Evolutionary conservation across 2,797 vertebrate species (phyloP).

Genomic region (Danio aesculapii): DNA sequence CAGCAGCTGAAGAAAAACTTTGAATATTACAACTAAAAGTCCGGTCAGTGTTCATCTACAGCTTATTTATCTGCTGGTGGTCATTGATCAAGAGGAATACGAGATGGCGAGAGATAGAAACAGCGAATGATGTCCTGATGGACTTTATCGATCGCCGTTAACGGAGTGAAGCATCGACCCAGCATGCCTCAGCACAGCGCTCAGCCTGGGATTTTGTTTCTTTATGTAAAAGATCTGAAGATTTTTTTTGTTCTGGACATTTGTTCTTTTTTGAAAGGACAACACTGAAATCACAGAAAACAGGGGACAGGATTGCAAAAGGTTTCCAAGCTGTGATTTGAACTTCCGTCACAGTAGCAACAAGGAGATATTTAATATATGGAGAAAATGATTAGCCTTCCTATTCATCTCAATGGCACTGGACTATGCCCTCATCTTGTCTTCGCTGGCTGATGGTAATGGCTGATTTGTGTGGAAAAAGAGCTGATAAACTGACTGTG

Average conservation of each 20-base stretch:
- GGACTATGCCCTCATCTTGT: neutral
- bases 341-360: neutral
- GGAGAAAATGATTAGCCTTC: neutral
- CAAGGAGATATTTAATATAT: neutral
- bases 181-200: neutral
- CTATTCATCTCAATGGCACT: neutral
- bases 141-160: slow-evolving; percentile 4
- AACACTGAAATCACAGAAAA: no score
- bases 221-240: neutral
- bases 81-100: neutral
- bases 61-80: neutral
- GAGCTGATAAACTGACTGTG: neutral
- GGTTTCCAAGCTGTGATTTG: no score
- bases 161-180: neutral
- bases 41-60: neutral
- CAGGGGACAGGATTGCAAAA: no score
- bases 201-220: neutral
- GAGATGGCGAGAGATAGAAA: neutral
- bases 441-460: neutral
- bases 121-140: neutral
- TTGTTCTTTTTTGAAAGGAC: no score
- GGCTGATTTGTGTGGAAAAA: neutral
- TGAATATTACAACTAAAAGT: neutral
- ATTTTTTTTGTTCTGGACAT: no score
- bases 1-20: neutral